Percentiles rank a stretch among this genome's conserved stretches.
These are phyloP conservation scores for Meles meles DNA, from an alignment of 2,113 vertebrate species.

Conservation along the genomic window DNA sequence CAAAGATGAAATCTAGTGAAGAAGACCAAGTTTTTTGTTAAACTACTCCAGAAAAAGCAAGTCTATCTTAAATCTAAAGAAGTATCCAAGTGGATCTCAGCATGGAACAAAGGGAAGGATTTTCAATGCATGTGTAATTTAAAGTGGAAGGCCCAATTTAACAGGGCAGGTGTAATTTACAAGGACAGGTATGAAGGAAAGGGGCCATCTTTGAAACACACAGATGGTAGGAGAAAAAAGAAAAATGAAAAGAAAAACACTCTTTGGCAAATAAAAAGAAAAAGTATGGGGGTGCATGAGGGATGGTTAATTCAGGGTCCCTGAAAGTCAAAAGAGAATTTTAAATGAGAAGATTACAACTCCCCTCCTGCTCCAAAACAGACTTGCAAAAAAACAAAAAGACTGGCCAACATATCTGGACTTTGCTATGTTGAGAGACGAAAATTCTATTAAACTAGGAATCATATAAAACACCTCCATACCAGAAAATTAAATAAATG, in stretches of 20 bases:
- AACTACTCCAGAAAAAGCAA: background rate
- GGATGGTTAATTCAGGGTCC: background rate
- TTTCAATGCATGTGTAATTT: background rate
- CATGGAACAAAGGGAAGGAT: rapidly evolving
- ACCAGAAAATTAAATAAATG: background rate
- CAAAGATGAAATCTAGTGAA: background rate
- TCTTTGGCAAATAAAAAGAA: background rate
- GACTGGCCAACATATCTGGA: background rate
- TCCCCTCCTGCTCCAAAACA: background rate
- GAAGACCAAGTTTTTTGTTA: background rate
- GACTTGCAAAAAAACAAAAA: background rate
- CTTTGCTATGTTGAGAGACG: background rate
- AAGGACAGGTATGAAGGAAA: background rate
- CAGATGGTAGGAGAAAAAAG: background rate
- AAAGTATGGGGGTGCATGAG: background rate
- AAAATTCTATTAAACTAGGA: background rate
- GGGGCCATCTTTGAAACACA: background rate
- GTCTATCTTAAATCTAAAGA: background rate
- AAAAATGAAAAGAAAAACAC: background rate
- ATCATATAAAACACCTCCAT: background rate
- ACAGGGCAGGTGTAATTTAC: background rate
- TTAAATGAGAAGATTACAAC: background rate
- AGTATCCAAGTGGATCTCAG: background rate
- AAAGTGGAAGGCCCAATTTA: background rate
- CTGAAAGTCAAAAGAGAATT: background rate